Conservation (phyloP, 2,113 vertebrate species). For the Orthonyx spaldingii region DNA sequence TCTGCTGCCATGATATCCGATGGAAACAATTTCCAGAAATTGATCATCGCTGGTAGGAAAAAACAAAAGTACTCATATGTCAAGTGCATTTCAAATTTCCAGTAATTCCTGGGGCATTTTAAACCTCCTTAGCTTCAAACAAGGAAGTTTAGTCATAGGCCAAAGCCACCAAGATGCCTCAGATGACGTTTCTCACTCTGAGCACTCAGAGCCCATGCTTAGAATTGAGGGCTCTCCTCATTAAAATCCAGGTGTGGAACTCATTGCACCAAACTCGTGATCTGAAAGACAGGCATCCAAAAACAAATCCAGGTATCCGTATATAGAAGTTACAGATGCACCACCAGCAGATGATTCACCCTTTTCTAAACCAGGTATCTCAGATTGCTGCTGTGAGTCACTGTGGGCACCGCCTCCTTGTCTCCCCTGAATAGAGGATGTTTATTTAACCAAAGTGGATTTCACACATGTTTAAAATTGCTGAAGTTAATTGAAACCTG, state of each 20-base stretch:
- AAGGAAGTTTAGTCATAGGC: not conserved
- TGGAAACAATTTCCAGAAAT: not conserved
- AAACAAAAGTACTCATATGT: not conserved
- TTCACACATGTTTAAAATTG: not conserved
- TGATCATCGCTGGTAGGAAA: not conserved
- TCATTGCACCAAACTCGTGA: not conserved
- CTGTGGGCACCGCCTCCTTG: not conserved
- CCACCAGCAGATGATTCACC: slow-evolving; percentile 25
- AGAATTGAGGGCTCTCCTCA: not conserved
- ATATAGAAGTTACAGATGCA: not conserved
- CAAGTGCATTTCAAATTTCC: not conserved
- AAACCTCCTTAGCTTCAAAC: not conserved
- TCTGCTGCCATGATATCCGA: not conserved
- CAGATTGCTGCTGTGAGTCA: slow-evolving; percentile 33
- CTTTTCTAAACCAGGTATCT: slow-evolving; percentile 5
- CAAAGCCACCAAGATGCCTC: not conserved
- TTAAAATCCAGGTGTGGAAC: not conserved
- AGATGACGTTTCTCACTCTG: not conserved
- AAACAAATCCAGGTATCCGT: not conserved
- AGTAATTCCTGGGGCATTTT: not conserved
- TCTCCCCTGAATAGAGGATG: not conserved
- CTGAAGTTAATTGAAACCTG: not conserved
- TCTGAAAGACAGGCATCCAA: not conserved
- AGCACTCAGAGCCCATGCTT: not conserved
- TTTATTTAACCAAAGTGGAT: slow-evolving; percentile 17